phyloP scores from a whole-genome alignment of 2,888 invertebrate genomes.

The Palloptera scutellata region DNA sequence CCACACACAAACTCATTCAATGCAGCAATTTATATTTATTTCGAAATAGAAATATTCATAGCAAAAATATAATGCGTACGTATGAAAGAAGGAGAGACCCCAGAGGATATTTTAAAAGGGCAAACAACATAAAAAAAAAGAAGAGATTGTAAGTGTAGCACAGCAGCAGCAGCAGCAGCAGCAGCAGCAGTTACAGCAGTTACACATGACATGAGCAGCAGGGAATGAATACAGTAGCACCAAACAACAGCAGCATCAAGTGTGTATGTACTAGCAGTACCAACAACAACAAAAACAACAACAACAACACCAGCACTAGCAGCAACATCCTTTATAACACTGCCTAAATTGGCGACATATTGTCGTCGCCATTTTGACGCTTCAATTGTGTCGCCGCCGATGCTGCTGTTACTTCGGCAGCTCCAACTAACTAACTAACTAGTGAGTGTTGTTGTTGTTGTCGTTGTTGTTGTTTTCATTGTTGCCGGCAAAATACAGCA shows the following conservation, averaged over 20 bases:
- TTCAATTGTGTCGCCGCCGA: slow-evolving; percentile 46
- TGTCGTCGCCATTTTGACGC: slow-evolving; percentile 59
- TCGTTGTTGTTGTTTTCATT: too few species aligned
- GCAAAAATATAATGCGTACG: background rate
- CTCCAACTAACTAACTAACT: slow-evolving; percentile 15
- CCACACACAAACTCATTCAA: background rate
- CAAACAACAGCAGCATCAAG: slow-evolving; percentile 4
- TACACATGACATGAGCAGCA: background rate
- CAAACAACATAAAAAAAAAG: background rate
- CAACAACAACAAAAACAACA: background rate
- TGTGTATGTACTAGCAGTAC: background rate
- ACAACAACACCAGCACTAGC: slow-evolving; percentile 5
- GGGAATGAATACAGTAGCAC: background rate
- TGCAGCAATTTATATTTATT: background rate
- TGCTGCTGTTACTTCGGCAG: slow-evolving; percentile 18
- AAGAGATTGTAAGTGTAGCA: too few species aligned
- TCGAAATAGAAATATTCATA: background rate
- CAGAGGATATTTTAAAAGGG: background rate
- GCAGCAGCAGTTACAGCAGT: background rate
- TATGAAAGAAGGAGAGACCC: background rate
- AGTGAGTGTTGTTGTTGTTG: slow-evolving; percentile 10
- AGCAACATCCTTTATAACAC: background rate
- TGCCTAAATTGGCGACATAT: slow-evolving; percentile 52
- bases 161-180: too few species aligned
- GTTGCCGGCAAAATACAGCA: slow-evolving; percentile 10